These are phyloP conservation scores for Pelobates fuscus DNA, from an alignment of 2,113 vertebrate species.

Conservation along the genomic window DNA sequence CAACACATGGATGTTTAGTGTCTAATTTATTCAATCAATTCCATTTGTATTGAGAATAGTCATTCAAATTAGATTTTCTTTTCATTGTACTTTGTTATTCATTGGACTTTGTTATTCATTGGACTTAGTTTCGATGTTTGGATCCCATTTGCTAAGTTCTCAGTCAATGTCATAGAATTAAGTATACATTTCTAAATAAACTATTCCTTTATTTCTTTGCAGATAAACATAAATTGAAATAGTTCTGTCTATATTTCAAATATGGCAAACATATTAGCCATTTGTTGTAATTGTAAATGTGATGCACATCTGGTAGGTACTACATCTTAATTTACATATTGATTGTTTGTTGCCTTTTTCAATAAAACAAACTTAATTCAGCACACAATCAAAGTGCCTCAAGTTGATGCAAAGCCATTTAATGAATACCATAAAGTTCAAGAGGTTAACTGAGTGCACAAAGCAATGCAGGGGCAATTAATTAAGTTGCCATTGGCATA, in stretches of 20 bases:
- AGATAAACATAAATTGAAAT: constrained; percentile 28
- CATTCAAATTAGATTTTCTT: background rate
- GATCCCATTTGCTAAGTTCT: background rate
- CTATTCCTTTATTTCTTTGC: constrained; percentile 7
- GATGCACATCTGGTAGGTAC: constrained; percentile 35
- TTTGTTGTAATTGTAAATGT: constrained; percentile 33
- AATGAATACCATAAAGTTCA: background rate
- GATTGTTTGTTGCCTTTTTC: constrained; percentile 30
- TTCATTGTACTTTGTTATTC: no score
- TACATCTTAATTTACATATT: constrained; percentile 44
- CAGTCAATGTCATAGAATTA: constrained; percentile 6
- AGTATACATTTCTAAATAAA: constrained; percentile 20
- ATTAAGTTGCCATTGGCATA: no score
- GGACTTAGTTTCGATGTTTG: background rate
- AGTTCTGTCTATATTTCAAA: constrained; percentile 28
- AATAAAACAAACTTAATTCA: constrained; percentile 1
- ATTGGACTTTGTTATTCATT: no score
- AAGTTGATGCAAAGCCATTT: constrained; percentile 11
- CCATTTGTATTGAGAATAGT: background rate
- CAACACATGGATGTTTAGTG: background rate
- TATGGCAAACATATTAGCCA: constrained; percentile 31
- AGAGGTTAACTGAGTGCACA: background rate
- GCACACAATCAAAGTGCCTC: constrained; percentile 3
- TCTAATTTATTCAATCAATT: background rate
- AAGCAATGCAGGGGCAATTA: no score